These are phyloP conservation scores for Microchirus variegatus DNA, from an alignment of 2,797 vertebrate species.

Conservation along the genomic window DNA sequence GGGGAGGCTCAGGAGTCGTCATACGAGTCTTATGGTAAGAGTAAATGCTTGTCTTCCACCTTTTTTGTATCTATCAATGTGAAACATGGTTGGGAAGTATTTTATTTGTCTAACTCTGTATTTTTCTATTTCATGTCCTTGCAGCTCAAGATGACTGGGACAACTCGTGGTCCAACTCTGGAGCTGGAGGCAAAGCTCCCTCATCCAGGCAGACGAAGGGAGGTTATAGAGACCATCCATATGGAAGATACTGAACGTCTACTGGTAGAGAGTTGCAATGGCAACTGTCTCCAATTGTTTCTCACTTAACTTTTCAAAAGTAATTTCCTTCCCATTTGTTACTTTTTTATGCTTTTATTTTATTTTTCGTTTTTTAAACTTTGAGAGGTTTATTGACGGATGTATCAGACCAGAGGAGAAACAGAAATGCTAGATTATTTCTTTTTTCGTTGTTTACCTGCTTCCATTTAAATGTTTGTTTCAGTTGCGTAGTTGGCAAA, in stretches of 20 bases:
- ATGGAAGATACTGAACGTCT: constrained; percentile 81
- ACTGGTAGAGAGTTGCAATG: constrained; percentile 78
- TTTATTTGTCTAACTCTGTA: no score
- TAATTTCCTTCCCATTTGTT: constrained; percentile 76
- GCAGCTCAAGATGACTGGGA: constrained; percentile 96
- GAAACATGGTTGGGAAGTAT: neutral
- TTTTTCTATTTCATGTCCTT: neutral
- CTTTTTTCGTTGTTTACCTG: constrained; percentile 54
- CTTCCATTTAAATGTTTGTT: constrained; percentile 67
- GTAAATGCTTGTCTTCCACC: fast-evolving
- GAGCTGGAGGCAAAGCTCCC: constrained; percentile 88
- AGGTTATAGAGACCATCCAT: constrained; percentile 86
- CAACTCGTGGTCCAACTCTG: constrained; percentile 81
- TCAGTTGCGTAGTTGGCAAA: constrained; percentile 63
- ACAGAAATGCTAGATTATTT: constrained; percentile 20
- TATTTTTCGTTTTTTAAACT: constrained; percentile 49
- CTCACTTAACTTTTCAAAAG: constrained; percentile 83
- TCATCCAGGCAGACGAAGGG: constrained; percentile 87
- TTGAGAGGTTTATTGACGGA: constrained; percentile 59
- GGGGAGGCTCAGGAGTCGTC: constrained; percentile 91
- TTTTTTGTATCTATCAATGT: neutral
- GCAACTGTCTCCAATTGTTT: constrained; percentile 80
- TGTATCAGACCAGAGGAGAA: constrained; percentile 51
- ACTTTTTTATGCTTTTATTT: constrained; percentile 51
- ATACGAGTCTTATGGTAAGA: constrained; percentile 94